Percentiles rank a stretch among this genome's conserved stretches.
phyloP scores from a whole-genome alignment of 2,797 vertebrate genomes.

The Pygocentrus nattereri region DNA sequence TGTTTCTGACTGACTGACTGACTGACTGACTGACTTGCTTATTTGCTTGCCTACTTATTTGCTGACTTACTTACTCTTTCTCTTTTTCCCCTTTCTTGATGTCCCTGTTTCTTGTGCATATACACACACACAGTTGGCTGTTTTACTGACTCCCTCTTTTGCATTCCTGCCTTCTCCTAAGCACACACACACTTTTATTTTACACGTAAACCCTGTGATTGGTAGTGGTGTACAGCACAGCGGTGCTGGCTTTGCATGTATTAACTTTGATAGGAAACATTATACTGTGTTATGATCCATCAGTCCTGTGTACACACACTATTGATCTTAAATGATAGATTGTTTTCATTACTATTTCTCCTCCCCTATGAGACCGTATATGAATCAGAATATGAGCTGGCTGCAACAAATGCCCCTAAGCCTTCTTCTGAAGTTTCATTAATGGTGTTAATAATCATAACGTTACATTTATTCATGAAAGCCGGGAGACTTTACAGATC shows the following conservation, averaged over 20 bases:
- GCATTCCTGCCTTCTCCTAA: conserved; percentile 37
- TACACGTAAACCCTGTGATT: conserved; percentile 42
- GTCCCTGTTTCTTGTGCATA: conserved; percentile 9
- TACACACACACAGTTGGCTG: too few relatives aligned
- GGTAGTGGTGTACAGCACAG: conserved; percentile 33
- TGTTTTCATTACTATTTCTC: conserved; percentile 60
- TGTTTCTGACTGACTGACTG: too few relatives aligned
- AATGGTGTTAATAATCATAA: conserved; percentile 62
- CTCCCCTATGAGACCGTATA: conserved; percentile 51
- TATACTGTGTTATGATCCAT: conserved; percentile 52
- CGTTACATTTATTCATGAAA: conserved; percentile 56
- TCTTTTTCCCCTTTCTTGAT: not conserved
- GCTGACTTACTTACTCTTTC: conserved; percentile 46
- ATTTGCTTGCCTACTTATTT: not conserved
- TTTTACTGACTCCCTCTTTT: not conserved
- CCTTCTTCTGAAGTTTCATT: conserved; percentile 59
- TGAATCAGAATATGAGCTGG: conserved; percentile 48
- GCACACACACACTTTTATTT: conserved; percentile 9
- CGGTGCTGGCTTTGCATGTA: conserved; percentile 46
- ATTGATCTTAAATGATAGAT: conserved; percentile 63
- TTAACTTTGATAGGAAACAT: conserved; percentile 54
- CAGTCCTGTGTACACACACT: conserved; percentile 46
- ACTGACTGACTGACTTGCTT: conserved; percentile 19
- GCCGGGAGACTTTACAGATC: conserved; percentile 40
- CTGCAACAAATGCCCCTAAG: conserved; percentile 53